Evolutionary conservation across 1,140 invertebrate genomes (phyloP).

Genomic region (Drosophila navojoa): DNA sequence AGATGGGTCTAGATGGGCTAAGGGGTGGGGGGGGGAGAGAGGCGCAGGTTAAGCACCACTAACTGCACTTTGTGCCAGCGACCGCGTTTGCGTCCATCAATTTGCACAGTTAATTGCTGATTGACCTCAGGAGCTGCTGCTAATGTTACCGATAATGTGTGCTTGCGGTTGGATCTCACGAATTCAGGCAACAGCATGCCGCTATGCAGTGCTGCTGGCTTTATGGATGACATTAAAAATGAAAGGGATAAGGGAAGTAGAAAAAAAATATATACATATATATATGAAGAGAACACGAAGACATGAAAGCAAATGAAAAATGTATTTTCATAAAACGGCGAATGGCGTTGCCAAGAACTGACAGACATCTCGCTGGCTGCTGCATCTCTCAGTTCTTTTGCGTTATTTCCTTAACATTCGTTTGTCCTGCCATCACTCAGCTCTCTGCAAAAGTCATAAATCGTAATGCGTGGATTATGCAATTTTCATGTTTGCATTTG

Average conservation of each 20-base stretch:
- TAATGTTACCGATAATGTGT: conserved; percentile 47
- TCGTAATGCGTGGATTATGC: conserved; percentile 82
- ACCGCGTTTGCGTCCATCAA: conserved; percentile 61
- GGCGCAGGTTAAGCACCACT: neutral
- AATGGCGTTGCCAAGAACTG: conserved; percentile 48
- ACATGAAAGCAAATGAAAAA: conserved; percentile 43
- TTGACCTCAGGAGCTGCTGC: conserved; percentile 60
- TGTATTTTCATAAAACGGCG: conserved; percentile 60
- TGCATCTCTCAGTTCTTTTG: conserved; percentile 60
- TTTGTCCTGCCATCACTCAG: conserved; percentile 75
- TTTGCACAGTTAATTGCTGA: conserved; percentile 76
- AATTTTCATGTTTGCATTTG: conserved; percentile 80
- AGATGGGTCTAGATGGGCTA: conserved; percentile 38
- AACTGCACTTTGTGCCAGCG: conserved; percentile 32
- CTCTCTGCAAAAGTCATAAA: conserved; percentile 75
- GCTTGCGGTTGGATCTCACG: conserved; percentile 34
- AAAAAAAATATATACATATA: neutral
- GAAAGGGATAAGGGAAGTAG: neutral
- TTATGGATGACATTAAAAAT: conserved; percentile 20
- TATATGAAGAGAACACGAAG: neutral
- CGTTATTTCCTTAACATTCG: conserved; percentile 72
- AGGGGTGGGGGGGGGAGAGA: neutral
- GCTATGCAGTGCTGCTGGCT: neutral
- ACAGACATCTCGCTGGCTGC: conserved; percentile 55
- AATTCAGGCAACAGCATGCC: neutral